A percentile compares a stretch with the other conserved stretches of the same genome.
These are phyloP conservation scores for Aphis craccivora DNA, from an alignment of 1,140 invertebrate genomes.

Conservation along the genomic window DNA sequence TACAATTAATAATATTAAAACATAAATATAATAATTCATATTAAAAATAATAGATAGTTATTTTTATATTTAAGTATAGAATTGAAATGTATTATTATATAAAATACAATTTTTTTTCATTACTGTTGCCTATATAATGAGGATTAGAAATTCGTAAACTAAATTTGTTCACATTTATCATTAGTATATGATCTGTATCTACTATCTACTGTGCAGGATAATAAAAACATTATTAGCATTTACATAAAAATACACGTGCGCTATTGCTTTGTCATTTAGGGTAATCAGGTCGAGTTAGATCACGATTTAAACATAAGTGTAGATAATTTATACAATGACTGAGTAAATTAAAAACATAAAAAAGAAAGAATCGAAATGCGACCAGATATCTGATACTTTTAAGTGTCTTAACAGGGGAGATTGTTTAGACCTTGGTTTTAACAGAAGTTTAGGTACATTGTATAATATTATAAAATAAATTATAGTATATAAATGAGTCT, in stretches of 20 bases:
- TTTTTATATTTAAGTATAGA: background rate
- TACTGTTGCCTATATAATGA: background rate
- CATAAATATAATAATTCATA: background rate
- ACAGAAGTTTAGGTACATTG: background rate
- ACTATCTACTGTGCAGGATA: background rate
- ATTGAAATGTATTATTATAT: background rate
- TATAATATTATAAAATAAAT: background rate
- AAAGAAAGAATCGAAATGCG: background rate
- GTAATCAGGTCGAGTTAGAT: background rate
- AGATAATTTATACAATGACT: background rate
- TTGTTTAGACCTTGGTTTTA: background rate
- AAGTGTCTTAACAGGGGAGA: background rate
- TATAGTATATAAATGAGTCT: background rate
- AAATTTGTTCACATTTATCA: background rate
- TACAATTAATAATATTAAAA: background rate
- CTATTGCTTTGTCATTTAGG: background rate
- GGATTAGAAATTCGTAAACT: background rate
- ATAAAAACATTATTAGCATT: background rate
- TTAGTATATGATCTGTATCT: background rate
- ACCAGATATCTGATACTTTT: background rate
- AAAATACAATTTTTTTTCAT: too few species aligned
- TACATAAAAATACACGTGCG: background rate
- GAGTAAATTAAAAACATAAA: background rate
- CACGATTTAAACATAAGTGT: background rate
- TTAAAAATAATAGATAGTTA: background rate